phyloP scores from a whole-genome alignment of 2,888 invertebrate species.

The Anagyrus pseudococci region DNA sequence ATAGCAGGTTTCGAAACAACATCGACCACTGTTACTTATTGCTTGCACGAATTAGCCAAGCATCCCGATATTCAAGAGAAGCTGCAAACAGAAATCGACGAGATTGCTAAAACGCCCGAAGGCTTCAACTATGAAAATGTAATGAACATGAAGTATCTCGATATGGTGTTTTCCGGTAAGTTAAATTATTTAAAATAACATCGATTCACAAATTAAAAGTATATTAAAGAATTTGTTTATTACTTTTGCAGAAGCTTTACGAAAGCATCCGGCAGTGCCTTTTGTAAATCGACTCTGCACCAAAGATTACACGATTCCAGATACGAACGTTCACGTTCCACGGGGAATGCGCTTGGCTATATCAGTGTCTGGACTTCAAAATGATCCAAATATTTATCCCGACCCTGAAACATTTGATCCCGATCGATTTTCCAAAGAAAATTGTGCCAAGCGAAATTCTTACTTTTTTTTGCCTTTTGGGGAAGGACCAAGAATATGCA shows the following conservation, averaged over 20 bases:
- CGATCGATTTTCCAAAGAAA: conserved; percentile 62
- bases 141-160: conserved; percentile 63
- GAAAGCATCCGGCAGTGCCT: conserved; percentile 58
- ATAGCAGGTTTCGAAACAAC: conserved; percentile 65
- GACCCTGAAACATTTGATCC: conserved; percentile 65
- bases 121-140: conserved; percentile 59
- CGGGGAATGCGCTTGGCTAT: conserved; percentile 54
- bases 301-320: conserved; percentile 47
- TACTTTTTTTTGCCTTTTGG: conserved; percentile 53
- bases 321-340: conserved; percentile 42
- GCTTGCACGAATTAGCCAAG: conserved; percentile 61
- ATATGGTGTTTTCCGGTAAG: conserved; percentile 60
- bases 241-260: conserved; percentile 50
- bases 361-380: conserved; percentile 61
- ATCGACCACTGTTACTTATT: conserved; percentile 62
- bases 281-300: conserved; percentile 56
- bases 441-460: conserved; percentile 46
- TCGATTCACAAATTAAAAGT: neutral
- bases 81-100: conserved; percentile 58
- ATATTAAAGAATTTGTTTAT: neutral
- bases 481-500: conserved; percentile 53
- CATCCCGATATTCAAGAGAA: conserved; percentile 60
- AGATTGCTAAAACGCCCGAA: conserved; percentile 40
- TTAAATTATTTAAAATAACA: neutral
- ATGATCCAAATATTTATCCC: conserved; percentile 62